Base-by-base conservation (phyloP, 2,888 invertebrate species). In the Synanthedon tipuliformis region DNA sequence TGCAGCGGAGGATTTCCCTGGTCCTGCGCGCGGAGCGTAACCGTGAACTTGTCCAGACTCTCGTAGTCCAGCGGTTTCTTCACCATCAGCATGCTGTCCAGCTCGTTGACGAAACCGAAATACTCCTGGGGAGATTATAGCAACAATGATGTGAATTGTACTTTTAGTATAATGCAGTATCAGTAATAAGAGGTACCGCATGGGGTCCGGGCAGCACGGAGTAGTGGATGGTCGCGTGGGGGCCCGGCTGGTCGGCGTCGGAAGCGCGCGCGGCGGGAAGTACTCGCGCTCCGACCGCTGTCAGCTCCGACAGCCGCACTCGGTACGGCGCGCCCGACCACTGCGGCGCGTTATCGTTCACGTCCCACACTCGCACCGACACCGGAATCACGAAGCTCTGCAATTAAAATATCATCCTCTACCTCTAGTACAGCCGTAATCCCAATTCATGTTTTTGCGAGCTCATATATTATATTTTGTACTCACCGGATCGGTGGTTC, bases 211-310 rank as follows among this genome's bases (percentile, higher is more conserved):
- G 91, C 57, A 94, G 88, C 56, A 96, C 92, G 50, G 92, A 90
- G 79, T 96, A 96, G 71, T 93, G 93, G 40, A 96, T 92, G 4
- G 94, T 95, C 41, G 95, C 94, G 78, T 93, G 95, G 7, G 95
- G 94, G 5, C 96, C 96, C 50, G 93, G 92, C 79, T 96, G 95
- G 87, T 96, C 96, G 41, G 91, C 91, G 81, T 96, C 96, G 12
- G 90, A 73, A 3, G 96, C 96, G 55, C 92, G 89, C 34, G 95
- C 93, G 3, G 92, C 92, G 69, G 92, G 92, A n/a, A 94, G 84
- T 52, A 96, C 93, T 60, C 95, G 82, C 23, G 92, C 89, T 8
- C 92, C 92, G 4, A 86, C 87, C 4, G 90, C 90, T 27, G 92
- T 91, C 65, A 95, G 94, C 89, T 96, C 96, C 0, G 95, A 95